Evolutionary conservation across 1,140 invertebrate genomes (phyloP).

Genomic region (Scaptomyza hsui): DNA sequence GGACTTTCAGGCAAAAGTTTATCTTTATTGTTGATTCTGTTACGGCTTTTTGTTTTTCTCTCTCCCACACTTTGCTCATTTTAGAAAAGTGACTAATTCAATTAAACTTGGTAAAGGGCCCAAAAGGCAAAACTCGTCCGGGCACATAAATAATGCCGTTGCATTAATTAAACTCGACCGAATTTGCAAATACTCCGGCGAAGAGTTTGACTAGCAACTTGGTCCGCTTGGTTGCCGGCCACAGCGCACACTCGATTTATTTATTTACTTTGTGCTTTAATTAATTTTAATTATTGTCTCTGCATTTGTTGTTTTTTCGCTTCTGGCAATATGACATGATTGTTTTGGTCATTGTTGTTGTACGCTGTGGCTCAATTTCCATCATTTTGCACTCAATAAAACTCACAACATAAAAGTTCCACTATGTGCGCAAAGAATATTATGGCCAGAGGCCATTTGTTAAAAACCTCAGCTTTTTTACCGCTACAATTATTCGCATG

Average conservation of each 20-base stretch:
- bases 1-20: slow-evolving; percentile 9
- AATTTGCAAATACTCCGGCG: slow-evolving; percentile 25
- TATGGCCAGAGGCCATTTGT: no score
- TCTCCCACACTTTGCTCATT: neutral
- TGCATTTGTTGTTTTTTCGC: slow-evolving; percentile 57
- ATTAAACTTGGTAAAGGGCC: slow-evolving; percentile 53
- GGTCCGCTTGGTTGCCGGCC: neutral
- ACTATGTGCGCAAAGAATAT: no score
- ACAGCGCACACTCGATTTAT: slow-evolving; percentile 49
- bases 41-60: slow-evolving; percentile 7
- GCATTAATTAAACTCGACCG: slow-evolving; percentile 67
- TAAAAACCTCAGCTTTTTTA: no score
- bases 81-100: slow-evolving; percentile 68
- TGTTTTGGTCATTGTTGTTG: slow-evolving; percentile 48
- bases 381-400: neutral
- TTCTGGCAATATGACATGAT: slow-evolving; percentile 28
- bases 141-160: slow-evolving; percentile 70
- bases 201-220: slow-evolving; percentile 8
- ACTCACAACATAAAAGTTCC: no score
- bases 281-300: slow-evolving; percentile 80
- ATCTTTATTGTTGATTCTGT: slow-evolving; percentile 14
- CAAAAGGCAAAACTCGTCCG: slow-evolving; percentile 55
- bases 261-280: slow-evolving; percentile 69
- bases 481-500: no score
- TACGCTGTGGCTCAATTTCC: neutral